phyloP scores from a whole-genome alignment of 2,888 invertebrate genomes.

The Drosophila mettleri region DNA sequence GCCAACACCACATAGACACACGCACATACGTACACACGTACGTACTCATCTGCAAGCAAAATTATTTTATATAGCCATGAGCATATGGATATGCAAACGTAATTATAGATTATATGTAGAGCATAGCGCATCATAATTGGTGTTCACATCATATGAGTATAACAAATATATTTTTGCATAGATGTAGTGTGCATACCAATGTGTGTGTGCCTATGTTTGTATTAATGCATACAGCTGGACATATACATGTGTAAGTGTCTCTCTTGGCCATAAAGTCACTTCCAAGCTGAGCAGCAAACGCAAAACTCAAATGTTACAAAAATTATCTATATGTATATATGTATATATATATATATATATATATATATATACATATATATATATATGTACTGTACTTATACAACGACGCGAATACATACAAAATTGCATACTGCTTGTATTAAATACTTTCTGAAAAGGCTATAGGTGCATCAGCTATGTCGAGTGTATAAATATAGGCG shows the following conservation, averaged over 20 bases:
- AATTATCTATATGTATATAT: not conserved
- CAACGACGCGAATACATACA: conserved; percentile 18
- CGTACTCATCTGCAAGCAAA: not conserved
- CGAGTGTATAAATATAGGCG: conserved; percentile 1
- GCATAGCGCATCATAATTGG: conserved; percentile 16
- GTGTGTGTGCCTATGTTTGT: not conserved
- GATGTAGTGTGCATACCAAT: conserved; percentile 14
- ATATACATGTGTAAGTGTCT: conserved; percentile 6
- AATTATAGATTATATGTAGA: conserved; percentile 22
- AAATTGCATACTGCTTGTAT: conserved; percentile 19
- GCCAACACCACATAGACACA: no score
- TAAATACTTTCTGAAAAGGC: conserved; percentile 18
- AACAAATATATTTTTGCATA: conserved; percentile 11
- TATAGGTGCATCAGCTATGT: conserved; percentile 24
- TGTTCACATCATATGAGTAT: conserved; percentile 11
- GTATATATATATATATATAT: conserved; percentile 7
- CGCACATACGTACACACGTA: not conserved
- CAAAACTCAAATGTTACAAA: conserved; percentile 21
- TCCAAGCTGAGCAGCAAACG: conserved; percentile 16
- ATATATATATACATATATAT: not conserved
- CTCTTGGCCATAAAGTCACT: conserved; percentile 5
- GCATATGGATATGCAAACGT: conserved; percentile 23
- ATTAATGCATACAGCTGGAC: conserved; percentile 3
- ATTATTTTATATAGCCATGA: conserved; percentile 12
- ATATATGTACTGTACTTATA: conserved; percentile 7